Evolutionary conservation across 2,113 vertebrate genomes (phyloP).

Genomic region (Loxodonta africana): DNA sequence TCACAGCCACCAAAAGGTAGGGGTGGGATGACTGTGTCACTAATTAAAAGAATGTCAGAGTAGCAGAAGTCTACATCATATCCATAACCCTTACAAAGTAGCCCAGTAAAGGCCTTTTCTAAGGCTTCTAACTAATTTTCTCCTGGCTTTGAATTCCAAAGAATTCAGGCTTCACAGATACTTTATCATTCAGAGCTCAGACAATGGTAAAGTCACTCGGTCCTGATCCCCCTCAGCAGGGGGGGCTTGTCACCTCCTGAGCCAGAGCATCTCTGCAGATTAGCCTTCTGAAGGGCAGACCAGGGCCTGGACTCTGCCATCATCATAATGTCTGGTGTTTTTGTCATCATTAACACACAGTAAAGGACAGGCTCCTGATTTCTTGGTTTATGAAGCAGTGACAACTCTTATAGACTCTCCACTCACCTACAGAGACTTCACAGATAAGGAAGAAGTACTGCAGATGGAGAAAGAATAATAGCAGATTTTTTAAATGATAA

Average conservation of each 20-base stretch:
- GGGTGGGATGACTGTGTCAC: background rate
- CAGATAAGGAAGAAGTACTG: background rate
- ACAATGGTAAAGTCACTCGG: background rate
- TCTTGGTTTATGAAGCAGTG: background rate
- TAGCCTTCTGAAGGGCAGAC: background rate
- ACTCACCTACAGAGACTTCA: background rate
- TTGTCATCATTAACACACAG: background rate
- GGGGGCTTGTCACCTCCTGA: accelerated
- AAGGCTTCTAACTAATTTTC: background rate
- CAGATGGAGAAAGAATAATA: background rate
- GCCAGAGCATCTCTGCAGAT: background rate
- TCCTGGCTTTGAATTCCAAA: background rate
- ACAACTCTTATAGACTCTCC: background rate
- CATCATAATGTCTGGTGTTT: background rate
- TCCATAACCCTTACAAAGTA: background rate
- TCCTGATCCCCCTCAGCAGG: background rate
- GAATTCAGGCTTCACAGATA: background rate
- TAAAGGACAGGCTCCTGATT: background rate
- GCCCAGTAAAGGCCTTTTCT: background rate
- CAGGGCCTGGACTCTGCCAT: background rate
- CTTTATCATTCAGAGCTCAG: background rate
- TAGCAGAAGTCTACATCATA: background rate
- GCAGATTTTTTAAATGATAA: background rate
- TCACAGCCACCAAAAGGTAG: background rate
- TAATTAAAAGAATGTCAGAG: background rate